Evolutionary conservation across 92 coral and sea anemone species (phyloP), one percentile per base, ranked within the genome.

Genomic region (Parazoanthus atlanticus): DNA sequence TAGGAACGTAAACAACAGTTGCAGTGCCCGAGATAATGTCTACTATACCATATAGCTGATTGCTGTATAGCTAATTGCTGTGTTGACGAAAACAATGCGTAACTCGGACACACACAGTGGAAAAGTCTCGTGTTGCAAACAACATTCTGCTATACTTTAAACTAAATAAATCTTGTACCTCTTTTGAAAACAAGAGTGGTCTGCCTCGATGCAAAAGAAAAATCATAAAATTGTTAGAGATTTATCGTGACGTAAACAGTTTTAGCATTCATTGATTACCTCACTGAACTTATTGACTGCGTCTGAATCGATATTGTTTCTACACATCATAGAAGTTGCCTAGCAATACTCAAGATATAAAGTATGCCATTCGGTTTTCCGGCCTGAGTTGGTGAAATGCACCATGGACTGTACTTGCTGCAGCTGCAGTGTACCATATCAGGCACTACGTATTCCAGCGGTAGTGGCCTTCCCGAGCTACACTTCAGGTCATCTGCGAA

Each of bases 371-470:
- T 69, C 83, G 69, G 83, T 36, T 66, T 67, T 82, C 38, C n/a
- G n/a, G n/a, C 43, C 33, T 66, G 71, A 58, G 64, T 33, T 3
- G 47, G 46, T 73, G 31, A 26, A 29, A 54, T 26, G 2, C 40
- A 73, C 77, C 36, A 83, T 83, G 86, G 76, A 83, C 32, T 83
- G 86, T 29, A 69, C 77, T 69, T 83, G 86, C 76, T 67, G 66
- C 17, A 83, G 77, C 58, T 67, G 41, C 47, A 30, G 86, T 38
- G 86, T 69, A n/a, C 86, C 86, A 8, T 41, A 36, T 30, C 38
- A 36, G 4, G 61, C 86, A 3, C 76, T 83, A 32, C 86, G 64
- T 11, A 34, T 67, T 26, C 86, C 86, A 66, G 38, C 76, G 1
- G 76, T 58, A 36, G 58, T 82, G 33, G 76, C 86, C 9, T 83